phyloP scores from a whole-genome alignment of 2,113 vertebrate species.

The Aldabrachelys gigantea region DNA sequence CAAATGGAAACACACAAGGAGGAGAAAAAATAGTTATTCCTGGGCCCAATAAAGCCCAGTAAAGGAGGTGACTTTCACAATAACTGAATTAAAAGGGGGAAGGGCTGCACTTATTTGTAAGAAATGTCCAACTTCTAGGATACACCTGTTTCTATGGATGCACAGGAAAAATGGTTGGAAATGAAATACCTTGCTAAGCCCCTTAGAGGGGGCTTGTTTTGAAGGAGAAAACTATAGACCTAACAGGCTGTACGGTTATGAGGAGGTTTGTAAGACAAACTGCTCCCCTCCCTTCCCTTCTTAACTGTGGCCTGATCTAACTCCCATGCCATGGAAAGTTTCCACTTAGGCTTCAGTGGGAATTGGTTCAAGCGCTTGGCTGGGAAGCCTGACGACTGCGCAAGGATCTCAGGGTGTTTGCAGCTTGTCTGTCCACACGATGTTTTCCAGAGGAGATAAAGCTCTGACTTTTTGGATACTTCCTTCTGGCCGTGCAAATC shows the following conservation, averaged over 20 bases:
- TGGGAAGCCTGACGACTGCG: neutral
- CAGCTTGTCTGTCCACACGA: conserved; percentile 81
- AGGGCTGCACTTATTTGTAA: neutral
- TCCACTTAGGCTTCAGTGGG: neutral
- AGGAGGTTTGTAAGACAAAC: neutral
- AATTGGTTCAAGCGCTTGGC: neutral
- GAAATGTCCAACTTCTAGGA: fast-evolving
- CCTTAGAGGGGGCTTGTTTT: neutral
- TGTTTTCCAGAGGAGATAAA: conserved; percentile 82
- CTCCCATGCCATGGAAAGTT: neutral
- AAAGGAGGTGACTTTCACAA: fast-evolving
- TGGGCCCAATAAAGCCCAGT: neutral
- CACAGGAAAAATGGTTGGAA: neutral
- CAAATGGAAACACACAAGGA: fast-evolving
- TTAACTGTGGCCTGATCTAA: neutral
- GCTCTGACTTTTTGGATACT: neutral
- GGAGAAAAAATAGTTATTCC: neutral
- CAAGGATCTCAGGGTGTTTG: conserved; percentile 29
- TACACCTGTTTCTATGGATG: fast-evolving
- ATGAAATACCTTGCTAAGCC: neutral
- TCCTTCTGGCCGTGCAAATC: conserved; percentile 46
- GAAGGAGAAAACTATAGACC: neutral
- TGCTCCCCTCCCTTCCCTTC: neutral
- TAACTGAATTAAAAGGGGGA: neutral
- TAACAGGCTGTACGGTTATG: neutral